Evolutionary conservation across 2,113 vertebrate species (phyloP).

Genomic region (Lagenorhynchus albirostris): DNA sequence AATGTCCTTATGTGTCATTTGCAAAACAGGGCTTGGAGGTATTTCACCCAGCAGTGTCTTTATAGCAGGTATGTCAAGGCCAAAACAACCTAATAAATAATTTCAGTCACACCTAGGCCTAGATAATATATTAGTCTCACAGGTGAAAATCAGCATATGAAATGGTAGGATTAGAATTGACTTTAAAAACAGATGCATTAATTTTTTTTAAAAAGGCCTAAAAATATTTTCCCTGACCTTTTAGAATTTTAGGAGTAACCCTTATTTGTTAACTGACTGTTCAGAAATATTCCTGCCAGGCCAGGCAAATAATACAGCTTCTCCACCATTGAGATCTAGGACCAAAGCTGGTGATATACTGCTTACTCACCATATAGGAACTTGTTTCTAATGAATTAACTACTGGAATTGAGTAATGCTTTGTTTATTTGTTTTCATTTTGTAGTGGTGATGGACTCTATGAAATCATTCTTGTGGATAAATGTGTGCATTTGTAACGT

Average conservation of each 20-base stretch:
- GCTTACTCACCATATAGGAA: neutral
- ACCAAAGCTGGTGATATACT: neutral
- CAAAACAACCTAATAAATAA: neutral
- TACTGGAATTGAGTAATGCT: neutral
- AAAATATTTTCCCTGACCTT: neutral
- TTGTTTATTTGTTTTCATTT: constrained; percentile 20
- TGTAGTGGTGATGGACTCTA: neutral
- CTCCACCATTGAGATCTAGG: neutral
- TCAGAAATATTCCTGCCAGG: neutral
- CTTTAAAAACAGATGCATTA: neutral
- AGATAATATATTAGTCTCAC: neutral
- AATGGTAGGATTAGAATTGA: neutral
- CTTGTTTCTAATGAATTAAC: constrained; percentile 33
- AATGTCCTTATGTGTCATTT: neutral
- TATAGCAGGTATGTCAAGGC: neutral
- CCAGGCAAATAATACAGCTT: neutral
- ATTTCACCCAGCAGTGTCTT: constrained; percentile 2
- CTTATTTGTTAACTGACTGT: neutral
- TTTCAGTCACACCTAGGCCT: neutral
- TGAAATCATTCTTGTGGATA: neutral
- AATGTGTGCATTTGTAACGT: neutral
- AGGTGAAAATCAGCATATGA: neutral
- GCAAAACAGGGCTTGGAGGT: neutral
- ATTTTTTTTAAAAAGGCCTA: neutral
- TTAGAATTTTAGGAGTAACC: neutral